Evolutionary conservation across 1,140 invertebrate genomes (phyloP), one percentile per base, ranked within the genome.

Genomic region (Vollenhovia emeryi): DNA sequence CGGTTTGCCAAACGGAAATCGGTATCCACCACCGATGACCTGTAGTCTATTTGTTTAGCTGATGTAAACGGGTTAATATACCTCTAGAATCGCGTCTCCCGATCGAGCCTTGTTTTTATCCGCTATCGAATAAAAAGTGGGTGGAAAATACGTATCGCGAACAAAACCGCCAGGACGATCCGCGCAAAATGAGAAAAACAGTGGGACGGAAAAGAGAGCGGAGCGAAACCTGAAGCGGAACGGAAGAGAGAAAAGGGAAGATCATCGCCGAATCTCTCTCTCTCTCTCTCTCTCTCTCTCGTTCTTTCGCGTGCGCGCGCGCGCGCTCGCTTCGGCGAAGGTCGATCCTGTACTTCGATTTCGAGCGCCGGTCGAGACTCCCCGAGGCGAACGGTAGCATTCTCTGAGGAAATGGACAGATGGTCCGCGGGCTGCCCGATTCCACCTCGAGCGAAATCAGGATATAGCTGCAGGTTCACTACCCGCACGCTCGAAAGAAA

Each of bases 321-420:
- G n/a, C n/a, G n/a, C 45, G 43, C 60, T 33, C 59, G 18, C 36
- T 82, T 78, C 80, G 50, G 6, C 79, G 30, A 30, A 55, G 30
- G 48, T 24, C 62, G 50, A 69, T 68, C 76, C 69, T 57, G 73
- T 52, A 69, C 69, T 90, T 89, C 88, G 88, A 89, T 90, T 89
- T 57, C 69, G 30, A 86, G 55, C 45, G 62, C 64, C 76, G 74
- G 78, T 33, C 71, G 62, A 62, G 80, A 30, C 85, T 90, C 88
- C 89, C 86, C 78, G 88, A 90, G 86, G 88, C 86, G 75, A 86
- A 89, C 80, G 74, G 86, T 64, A 90, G 88, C 88, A 88, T 83
- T 91, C 86, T 88, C 90, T 36, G 84, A 89, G 90, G 90, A 91
- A 91, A 91, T 86, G 84, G 88, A 91, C 88, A 89, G 88, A 91